Percentiles rank a stretch among this genome's conserved stretches.
These are phyloP conservation scores for Minunthozetes semirufus DNA, from an alignment of 2,888 invertebrate species.

Conservation along the genomic window DNA sequence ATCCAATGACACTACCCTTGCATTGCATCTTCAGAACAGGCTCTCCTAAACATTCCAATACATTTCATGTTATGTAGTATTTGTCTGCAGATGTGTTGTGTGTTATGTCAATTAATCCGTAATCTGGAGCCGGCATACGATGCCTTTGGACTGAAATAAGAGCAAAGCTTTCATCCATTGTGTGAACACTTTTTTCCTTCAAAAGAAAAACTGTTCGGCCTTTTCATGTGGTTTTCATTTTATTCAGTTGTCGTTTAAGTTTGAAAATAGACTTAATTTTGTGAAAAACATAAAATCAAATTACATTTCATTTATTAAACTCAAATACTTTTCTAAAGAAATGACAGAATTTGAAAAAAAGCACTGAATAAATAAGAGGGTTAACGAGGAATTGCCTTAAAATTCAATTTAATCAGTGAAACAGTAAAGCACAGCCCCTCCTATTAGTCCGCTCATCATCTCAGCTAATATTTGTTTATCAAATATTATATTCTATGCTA, in stretches of 20 bases:
- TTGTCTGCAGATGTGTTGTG: conserved; percentile 5
- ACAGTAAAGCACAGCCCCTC: neutral
- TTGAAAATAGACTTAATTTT: conserved; percentile 8
- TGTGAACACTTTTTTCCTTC: neutral
- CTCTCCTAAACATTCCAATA: neutral
- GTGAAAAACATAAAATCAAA: neutral
- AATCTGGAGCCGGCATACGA: neutral
- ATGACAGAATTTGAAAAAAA: neutral
- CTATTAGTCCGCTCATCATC: neutral
- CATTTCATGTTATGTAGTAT: conserved; percentile 1
- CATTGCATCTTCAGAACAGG: neutral
- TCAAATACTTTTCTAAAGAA: neutral
- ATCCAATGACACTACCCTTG: neutral
- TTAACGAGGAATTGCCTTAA: conserved; percentile 2
- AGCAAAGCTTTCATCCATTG: neutral
- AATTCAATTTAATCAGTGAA: neutral
- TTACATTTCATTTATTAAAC: neutral
- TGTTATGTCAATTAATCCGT: conserved; percentile 21
- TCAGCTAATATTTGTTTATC: neutral
- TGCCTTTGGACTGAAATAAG: neutral
- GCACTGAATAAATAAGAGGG: conserved; percentile 14
- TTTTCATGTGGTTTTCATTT: conserved; percentile 7
- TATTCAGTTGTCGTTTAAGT: neutral
- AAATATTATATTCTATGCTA: neutral
- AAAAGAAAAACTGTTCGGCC: neutral